Conservation (phyloP, 2,888 invertebrate species). For the Aporophyla lueneburgensis region DNA sequence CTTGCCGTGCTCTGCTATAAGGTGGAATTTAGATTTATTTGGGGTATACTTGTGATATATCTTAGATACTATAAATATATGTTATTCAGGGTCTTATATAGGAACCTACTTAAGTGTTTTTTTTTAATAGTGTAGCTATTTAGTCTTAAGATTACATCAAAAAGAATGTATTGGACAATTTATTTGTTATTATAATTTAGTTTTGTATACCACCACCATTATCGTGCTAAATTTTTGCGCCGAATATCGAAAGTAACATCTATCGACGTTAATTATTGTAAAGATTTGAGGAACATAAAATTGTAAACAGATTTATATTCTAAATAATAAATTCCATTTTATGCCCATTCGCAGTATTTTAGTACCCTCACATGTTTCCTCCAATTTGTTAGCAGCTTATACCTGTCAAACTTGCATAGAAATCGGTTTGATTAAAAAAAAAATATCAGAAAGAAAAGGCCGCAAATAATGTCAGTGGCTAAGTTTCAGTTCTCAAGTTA, state of each 20-base stretch:
- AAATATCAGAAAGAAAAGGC: too few relatives aligned
- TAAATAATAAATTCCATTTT: background rate
- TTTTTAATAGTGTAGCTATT: conserved; percentile 37
- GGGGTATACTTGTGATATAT: conserved; percentile 26
- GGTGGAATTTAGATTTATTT: conserved; percentile 49
- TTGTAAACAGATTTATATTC: background rate
- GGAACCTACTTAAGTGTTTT: conserved; percentile 1
- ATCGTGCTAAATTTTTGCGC: conserved; percentile 27
- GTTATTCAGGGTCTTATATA: background rate
- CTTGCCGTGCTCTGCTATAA: conserved; percentile 85
- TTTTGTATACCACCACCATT: conserved; percentile 57
- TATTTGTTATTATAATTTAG: background rate
- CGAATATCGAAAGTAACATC: background rate
- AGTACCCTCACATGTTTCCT: conserved; percentile 12
- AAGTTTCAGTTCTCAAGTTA: background rate
- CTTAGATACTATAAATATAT: conserved; percentile 15
- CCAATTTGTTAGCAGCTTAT: conserved; percentile 9
- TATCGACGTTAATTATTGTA: background rate
- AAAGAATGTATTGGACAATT: background rate
- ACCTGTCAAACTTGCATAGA: conserved; percentile 32
- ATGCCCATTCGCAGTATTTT: background rate
- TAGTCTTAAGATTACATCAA: conserved; percentile 20
- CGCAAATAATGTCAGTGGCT: background rate
- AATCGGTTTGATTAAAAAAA: too few relatives aligned
- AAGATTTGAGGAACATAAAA: too few relatives aligned